Conservation (phyloP, 2,113 vertebrate species). For the Nanger granti region DNA sequence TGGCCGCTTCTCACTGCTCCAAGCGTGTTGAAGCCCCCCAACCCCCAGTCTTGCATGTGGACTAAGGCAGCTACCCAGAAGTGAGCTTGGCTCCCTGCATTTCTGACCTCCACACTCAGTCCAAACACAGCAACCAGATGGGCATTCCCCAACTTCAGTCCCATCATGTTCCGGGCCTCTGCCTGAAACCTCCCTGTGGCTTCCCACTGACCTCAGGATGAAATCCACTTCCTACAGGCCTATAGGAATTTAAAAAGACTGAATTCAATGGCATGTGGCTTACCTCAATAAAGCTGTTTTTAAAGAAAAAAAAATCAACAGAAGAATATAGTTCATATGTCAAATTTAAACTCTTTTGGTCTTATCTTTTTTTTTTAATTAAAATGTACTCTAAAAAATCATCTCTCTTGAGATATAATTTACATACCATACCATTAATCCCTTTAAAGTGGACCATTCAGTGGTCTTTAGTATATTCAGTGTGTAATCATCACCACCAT, state of each 20-base stretch:
- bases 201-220: neutral
- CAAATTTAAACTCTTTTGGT: neutral
- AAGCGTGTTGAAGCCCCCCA: neutral
- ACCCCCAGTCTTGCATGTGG: neutral
- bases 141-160: neutral
- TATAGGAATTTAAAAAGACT: neutral
- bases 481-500: neutral
- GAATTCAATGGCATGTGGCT: neutral
- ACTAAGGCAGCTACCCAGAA: neutral
- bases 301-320: neutral
- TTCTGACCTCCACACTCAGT: neutral
- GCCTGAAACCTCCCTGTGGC: neutral
- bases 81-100: neutral
- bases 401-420: neutral
- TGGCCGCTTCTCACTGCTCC: neutral
- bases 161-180: neutral
- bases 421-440: neutral
- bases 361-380: neutral
- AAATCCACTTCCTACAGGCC: neutral
- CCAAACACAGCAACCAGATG: neutral
- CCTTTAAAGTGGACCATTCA: neutral
- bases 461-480: neutral
- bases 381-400: neutral
- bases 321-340: neutral
- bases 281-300: neutral